These are phyloP conservation scores for Macheiramphus alcinus DNA, from an alignment of 2,113 vertebrate species.

Conservation along the genomic window DNA sequence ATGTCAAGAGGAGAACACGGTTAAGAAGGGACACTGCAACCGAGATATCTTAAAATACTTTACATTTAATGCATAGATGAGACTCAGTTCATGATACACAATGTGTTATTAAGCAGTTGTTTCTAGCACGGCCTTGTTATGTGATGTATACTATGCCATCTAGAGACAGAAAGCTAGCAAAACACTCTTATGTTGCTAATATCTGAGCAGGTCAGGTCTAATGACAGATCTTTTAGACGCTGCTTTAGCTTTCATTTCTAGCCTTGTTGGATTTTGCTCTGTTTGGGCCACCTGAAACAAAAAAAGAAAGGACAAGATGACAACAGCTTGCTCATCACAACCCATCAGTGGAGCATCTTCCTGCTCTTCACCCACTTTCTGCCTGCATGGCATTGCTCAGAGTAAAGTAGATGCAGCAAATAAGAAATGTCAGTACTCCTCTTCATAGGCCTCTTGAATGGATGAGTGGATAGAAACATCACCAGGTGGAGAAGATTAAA, in stretches of 20 bases:
- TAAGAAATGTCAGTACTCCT: neutral
- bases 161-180: neutral
- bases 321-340: neutral
- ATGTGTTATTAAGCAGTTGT: neutral
- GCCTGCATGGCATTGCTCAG: fast-evolving
- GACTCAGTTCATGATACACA: neutral
- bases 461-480: neutral
- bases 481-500: neutral
- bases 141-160: neutral
- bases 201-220: neutral
- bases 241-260: neutral
- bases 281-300: neutral
- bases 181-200: fast-evolving
- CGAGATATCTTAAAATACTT: neutral
- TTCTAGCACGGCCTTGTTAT: neutral
- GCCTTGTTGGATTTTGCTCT: neutral
- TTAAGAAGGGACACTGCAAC: neutral
- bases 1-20: neutral
- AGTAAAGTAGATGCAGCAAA: neutral
- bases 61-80: neutral
- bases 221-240: neutral
- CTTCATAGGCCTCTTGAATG: neutral
- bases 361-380: fast-evolving
- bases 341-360: fast-evolving
- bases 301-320: neutral